Evolutionary conservation across 2,797 vertebrate species (phyloP), one percentile per base, ranked within the genome.

Genomic region (Lagorchestes hirsutus): DNA sequence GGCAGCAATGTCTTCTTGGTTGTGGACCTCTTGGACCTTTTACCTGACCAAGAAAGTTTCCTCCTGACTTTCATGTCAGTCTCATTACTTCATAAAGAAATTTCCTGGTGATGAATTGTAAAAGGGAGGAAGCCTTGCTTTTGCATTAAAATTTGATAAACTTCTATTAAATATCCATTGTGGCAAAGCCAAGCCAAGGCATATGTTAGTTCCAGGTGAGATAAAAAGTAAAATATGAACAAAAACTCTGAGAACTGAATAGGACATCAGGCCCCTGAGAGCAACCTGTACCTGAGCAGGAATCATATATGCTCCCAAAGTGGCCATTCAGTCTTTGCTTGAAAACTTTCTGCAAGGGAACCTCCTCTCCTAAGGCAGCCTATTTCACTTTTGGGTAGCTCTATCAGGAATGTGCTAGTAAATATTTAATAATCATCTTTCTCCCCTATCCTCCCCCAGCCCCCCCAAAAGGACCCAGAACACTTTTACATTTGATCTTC

Each of bases 1-100:
- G 98, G 98, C 98, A 98, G 98, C 96, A 97, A 34, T 90, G 56
- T 50, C 97, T 94, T 56, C 97, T 74, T 31, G 55, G 52, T 95
- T 90, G 8, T 3, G 12, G 16, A 91, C 54, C 11, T 57, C 31
- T 58, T 54, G 58, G 74, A 27, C 90, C 52, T 22, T 92, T 28
- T 24, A 50, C 27, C 18, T 24, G 31, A 2, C 0, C 55, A 92
- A 94, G 29, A 28, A 14, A 55, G 14, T 22, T 91, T 52, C 90
- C 31, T 93, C 24, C 55, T n/a, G 0, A 0, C 67, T 11, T 24
- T 46, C 18, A 1, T 46, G 40, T 46, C 3, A 82, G 4, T 46
- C 27, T 82, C 40, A 24, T 31, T 2, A 40, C 62, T 94, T 92
- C 52, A 92, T 31, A 94, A 93, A 90, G 56, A 27, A 58, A 55